Base-by-base conservation (phyloP, 2,113 vertebrate genomes). In the Phycodurus eques region DNA sequence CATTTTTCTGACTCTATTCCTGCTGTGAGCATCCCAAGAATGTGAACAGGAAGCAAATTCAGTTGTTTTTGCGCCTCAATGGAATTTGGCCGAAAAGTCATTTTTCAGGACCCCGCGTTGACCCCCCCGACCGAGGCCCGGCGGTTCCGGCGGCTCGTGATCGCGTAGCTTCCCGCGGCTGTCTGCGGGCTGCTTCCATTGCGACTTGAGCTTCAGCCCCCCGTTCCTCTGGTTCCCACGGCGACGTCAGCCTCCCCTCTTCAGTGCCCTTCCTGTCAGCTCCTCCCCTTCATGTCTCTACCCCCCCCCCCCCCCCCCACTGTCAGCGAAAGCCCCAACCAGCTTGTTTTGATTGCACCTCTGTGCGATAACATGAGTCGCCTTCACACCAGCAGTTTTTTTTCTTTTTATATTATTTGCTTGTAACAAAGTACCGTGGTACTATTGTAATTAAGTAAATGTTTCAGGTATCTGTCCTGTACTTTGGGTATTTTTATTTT, bases 31-130 rank as follows among this genome's bases (percentile, higher is more conserved):
- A 75, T 81, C 62, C 61, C 51, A 77, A 77, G 43, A 59, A 81
- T 85, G 81, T 67, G 57, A 72, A 76, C 67, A 75, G 44, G 77
- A 78, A 75, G 74, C 71, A 27, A 8, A 75, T 44, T 65, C 17
- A 1, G 9, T 80, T 65, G 77, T 78, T 70, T 77, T 39, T 20
- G 17, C 10, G 17, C 61, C 61, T 63, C 39, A 20, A 62, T 19
- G 15, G 31, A 44, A 73, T 70, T 68, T 31, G 64, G 39, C 31
- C 31, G 13, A 8, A 33, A 56, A 44, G 46, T 10, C 61, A 53
- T 70, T 72, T 70, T 19, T 49, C 59, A 42, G 35, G 54, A 17
- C 53, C n/a, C 3, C 20, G 27, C 27, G 27, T 27, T 27, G 27
- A 1, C 27, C 27, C 27, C 27, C 27, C 35, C 35, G 35, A 39